Conservation (phyloP, 1,140 invertebrate genomes). For the Druon quercuslanigerum region DNA sequence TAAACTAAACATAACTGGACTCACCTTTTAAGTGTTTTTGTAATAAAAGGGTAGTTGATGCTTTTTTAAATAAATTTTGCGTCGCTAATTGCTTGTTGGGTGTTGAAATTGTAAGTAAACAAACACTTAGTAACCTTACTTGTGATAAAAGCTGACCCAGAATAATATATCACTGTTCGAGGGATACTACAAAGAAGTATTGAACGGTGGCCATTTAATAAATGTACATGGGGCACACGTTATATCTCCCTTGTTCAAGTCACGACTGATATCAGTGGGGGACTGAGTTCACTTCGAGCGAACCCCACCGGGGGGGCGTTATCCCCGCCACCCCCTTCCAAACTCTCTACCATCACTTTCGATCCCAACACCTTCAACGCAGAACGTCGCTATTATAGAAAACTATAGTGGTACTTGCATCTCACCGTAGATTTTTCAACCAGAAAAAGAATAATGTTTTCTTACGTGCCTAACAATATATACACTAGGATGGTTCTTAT, state of each 20-base stretch:
- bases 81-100: background rate
- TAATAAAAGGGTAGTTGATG: background rate
- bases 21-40: too few relatives aligned
- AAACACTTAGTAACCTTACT: background rate
- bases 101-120: too few relatives aligned
- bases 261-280: slow-evolving; percentile 73
- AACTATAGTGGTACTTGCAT: background rate
- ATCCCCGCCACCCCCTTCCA: background rate
- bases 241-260: slow-evolving; percentile 70
- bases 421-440: too few relatives aligned
- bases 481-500: too few relatives aligned
- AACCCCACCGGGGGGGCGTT: slow-evolving; percentile 24
- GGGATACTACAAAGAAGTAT: slow-evolving; percentile 10
- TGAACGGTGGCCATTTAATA: slow-evolving; percentile 34
- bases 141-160: background rate
- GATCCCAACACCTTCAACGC: background rate
- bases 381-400: background rate
- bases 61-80: background rate
- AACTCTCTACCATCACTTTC: slow-evolving; percentile 10
- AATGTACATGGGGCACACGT: slow-evolving; percentile 59
- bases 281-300: slow-evolving; percentile 51
- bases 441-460: too few relatives aligned
- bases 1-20: too few relatives aligned
- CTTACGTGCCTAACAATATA: too few relatives aligned
- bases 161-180: slow-evolving; percentile 24